Conservation (phyloP, 2,797 vertebrate species). For the Rhinella marina region DNA sequence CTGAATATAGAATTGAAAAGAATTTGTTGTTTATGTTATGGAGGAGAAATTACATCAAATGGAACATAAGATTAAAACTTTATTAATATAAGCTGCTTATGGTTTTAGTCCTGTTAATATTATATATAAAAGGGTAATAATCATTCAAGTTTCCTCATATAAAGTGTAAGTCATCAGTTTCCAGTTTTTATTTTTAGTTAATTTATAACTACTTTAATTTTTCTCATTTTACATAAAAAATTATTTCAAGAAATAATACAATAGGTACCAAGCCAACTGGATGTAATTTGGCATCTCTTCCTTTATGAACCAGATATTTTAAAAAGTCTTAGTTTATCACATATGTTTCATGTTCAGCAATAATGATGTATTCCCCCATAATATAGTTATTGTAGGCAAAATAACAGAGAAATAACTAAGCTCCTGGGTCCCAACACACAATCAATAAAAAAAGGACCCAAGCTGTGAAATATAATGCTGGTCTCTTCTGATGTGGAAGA, state of each 20-base stretch:
- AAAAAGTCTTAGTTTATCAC: no score
- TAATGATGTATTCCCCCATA: no score
- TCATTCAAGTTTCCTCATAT: not conserved
- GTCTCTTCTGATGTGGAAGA: no score
- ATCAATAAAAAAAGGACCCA: no score
- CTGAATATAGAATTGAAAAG: constrained; percentile 21
- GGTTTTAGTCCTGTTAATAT: not conserved
- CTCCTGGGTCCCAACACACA: not conserved
- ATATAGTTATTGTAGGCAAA: not conserved
- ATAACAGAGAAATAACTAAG: not conserved
- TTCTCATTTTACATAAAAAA: not conserved
- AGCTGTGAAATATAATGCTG: no score
- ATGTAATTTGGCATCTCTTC: not conserved
- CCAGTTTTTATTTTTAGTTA: not conserved
- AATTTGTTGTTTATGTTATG: constrained; percentile 19
- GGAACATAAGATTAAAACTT: constrained; percentile 13
- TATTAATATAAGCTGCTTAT: not conserved
- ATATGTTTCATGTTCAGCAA: no score
- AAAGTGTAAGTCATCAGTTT: not conserved
- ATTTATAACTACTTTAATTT: not conserved
- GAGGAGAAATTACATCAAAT: not conserved
- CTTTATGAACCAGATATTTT: not conserved
- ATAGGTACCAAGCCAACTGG: not conserved
- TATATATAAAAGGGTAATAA: not conserved
- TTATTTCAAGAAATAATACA: not conserved